These are phyloP conservation scores for Acrocephalus scirpaceus DNA, from an alignment of 2,797 vertebrate species.

Conservation along the genomic window DNA sequence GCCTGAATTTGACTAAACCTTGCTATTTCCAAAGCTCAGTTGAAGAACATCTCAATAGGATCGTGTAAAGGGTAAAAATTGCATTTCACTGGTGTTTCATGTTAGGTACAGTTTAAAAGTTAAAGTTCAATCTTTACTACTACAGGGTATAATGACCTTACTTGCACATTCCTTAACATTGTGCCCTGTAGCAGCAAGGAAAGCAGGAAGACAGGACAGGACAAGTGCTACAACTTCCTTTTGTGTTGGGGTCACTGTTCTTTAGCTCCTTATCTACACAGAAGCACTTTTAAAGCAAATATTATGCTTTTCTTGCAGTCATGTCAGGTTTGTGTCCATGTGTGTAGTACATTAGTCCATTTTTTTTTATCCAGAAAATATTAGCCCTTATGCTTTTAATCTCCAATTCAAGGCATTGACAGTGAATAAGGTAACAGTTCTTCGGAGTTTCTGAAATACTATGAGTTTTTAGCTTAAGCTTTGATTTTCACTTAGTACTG, in stretches of 20 bases:
- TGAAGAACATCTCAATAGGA: background rate
- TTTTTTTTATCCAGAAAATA: background rate
- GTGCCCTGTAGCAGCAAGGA: background rate
- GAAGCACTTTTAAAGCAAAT: background rate
- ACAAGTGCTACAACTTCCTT: background rate
- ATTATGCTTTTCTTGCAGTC: background rate
- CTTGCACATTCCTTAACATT: background rate
- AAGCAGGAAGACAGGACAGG: background rate
- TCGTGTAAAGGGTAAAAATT: background rate
- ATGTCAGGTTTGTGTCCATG: background rate
- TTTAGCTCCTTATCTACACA: background rate
- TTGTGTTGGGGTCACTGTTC: background rate
- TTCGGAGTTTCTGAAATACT: background rate
- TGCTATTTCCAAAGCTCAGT: background rate
- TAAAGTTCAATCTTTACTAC: background rate
- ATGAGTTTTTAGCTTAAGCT: background rate
- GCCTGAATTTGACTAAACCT: background rate
- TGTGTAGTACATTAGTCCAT: background rate
- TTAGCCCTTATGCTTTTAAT: background rate
- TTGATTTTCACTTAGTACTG: background rate
- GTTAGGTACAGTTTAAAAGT: background rate
- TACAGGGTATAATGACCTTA: background rate
- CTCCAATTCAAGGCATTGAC: background rate
- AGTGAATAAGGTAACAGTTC: background rate
- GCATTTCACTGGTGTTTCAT: background rate